Evolutionary conservation across 2,888 invertebrate genomes (phyloP), one percentile per base, ranked within the genome.

Genomic region (Eurois occulta): DNA sequence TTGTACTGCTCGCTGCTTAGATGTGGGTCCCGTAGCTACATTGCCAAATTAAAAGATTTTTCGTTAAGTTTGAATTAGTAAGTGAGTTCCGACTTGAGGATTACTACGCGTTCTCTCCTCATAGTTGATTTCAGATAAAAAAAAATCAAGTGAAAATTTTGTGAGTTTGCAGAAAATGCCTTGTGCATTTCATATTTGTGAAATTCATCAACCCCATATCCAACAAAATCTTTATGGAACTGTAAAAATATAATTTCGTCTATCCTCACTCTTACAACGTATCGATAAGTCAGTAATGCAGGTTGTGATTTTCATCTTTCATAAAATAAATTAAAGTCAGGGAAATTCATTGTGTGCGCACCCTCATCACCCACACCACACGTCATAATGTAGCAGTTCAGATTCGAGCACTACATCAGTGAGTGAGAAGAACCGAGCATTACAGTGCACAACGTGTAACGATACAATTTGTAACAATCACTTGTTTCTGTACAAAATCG

Each of bases 11-110:
- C 68, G 32, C 74, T 84, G 41, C 78, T 81, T 80, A 77, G 80
- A 80, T 77, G 82, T 78, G 71, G 85, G 81, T n/a, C 79, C 86
- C 78, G 85, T 83, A 84, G 88, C 90, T 91, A 90, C 90, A 90
- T 90, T 89, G 91, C 89, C 91, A 91, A 93, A 94, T 93, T 92
- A 92, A 92, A 93, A 92, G 91, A 92, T 92, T 93, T 92, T 91
- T 91, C 88, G 86, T 90, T 90, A 90, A 91, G 90, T 93, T 91
- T 91, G 90, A 91, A 91, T 92, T 91, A 92, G 90, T 86, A 81
- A 87, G 80, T 68, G 73, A 84, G 89, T 87, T 84, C 46, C 24
- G n/a, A 78, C 79, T 83, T 80, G 6, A 7, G 4, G 1, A n/a
- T 62, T 82, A 87, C 88, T 72, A 82, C 2, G 52, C 11, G 69